phyloP scores from a whole-genome alignment of 2,797 vertebrate genomes.

The Darevskia nairensis region DNA sequence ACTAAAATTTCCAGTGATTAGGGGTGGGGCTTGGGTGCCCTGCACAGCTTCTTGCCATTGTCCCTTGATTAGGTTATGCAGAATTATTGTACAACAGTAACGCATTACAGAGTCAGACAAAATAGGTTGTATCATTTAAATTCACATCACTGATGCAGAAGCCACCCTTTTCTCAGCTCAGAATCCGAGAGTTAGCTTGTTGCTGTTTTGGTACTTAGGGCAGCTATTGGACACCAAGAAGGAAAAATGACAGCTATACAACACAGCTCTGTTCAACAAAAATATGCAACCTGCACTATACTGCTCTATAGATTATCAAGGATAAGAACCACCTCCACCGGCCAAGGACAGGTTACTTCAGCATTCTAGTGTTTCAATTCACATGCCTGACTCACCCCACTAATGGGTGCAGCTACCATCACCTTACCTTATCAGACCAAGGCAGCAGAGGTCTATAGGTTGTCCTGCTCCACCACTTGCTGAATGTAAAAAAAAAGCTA shows the following conservation, averaged over 20 bases:
- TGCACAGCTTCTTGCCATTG: not conserved
- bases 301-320: not conserved
- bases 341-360: not conserved
- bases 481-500: slow-evolving; percentile 42
- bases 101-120: not conserved
- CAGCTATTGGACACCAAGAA: not conserved
- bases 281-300: not conserved
- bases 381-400: not conserved
- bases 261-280: not conserved
- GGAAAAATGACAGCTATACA: not conserved
- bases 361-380: not conserved
- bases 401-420: not conserved
- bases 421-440: slow-evolving; percentile 40
- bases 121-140: not conserved
- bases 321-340: not conserved
- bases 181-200: not conserved
- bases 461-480: slow-evolving; percentile 22
- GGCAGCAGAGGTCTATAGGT: slow-evolving; percentile 16
- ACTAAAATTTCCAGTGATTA: not conserved
- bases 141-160: not conserved
- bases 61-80: not conserved
- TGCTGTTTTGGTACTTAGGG: not conserved
- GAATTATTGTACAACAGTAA: not conserved
- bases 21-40: not conserved
- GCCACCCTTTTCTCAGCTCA: slow-evolving; percentile 24